Percentiles rank a stretch among this genome's conserved stretches.
phyloP scores from a whole-genome alignment of 2,888 invertebrate genomes.

The Papilio demoleus region DNA sequence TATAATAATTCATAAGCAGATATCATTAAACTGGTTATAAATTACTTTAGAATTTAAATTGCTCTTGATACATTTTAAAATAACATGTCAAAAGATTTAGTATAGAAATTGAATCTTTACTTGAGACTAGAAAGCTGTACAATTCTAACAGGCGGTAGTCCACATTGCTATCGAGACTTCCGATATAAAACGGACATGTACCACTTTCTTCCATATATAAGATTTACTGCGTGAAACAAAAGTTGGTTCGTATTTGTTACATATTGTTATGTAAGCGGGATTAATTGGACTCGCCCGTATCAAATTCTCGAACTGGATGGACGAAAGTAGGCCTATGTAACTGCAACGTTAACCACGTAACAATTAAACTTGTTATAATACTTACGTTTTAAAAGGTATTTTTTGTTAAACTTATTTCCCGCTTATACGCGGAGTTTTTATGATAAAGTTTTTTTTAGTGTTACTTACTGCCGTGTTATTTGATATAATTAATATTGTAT shows the following conservation, averaged over 20 bases:
- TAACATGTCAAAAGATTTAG: background rate
- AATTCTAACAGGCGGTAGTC: background rate
- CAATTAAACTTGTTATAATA: constrained; percentile 22
- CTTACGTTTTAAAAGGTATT: constrained; percentile 3
- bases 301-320: constrained; percentile 4
- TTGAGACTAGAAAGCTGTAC: background rate
- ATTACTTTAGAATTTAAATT: too few relatives aligned
- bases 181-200: constrained; percentile 25
- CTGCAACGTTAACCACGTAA: constrained; percentile 20
- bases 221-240: constrained; percentile 16
- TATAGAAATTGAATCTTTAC: background rate
- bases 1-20: background rate
- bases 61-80: too few relatives aligned
- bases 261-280: constrained; percentile 29
- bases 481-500: background rate
- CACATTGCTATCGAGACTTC: background rate
- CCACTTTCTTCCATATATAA: constrained; percentile 27
- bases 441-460: background rate
- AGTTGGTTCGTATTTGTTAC: constrained; percentile 8
- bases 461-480: background rate
- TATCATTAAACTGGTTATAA: too few relatives aligned
- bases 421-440: background rate
- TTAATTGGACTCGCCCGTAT: constrained; percentile 24
- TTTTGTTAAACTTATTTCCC: constrained; percentile 11
- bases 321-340: constrained; percentile 12